A percentile compares a stretch with the other conserved stretches of the same genome.
Conservation (phyloP, 2,888 invertebrate genomes). For the Salticus scenicus region DNA sequence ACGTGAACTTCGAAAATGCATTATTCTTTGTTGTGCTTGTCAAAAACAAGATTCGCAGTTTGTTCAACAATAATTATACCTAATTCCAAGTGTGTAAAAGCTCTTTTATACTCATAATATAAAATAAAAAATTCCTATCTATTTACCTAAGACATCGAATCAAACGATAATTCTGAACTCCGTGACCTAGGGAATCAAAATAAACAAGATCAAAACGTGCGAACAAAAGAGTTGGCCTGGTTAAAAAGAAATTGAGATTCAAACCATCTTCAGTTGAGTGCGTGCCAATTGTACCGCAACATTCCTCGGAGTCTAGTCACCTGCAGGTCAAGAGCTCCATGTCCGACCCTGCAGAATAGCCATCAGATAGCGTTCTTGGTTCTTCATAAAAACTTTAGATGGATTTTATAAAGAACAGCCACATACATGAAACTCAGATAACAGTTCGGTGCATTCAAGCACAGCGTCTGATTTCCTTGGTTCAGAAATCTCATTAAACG, state of each 20-base stretch:
- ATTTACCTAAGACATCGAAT: background rate
- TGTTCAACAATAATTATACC: background rate
- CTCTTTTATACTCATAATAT: background rate
- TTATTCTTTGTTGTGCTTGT: background rate
- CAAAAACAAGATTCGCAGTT: background rate
- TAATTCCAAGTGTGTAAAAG: background rate
- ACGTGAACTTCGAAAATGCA: background rate
- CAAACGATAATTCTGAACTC: background rate
- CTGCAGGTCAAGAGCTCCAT: slow-evolving; percentile 25
- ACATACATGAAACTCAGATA: background rate
- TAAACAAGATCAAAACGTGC: slow-evolving; percentile 8
- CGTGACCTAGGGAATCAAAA: background rate
- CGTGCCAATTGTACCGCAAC: slow-evolving; percentile 22
- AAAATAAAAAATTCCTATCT: background rate
- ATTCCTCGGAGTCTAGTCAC: slow-evolving; percentile 30
- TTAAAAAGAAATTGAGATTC: slow-evolving; percentile 20
- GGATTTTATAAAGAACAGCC: background rate
- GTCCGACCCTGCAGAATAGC: slow-evolving; percentile 29
- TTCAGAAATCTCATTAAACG: background rate
- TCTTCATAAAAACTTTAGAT: background rate
- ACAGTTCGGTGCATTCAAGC: background rate
- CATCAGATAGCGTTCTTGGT: slow-evolving; percentile 17
- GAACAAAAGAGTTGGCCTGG: slow-evolving; percentile 13
- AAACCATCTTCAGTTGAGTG: slow-evolving; percentile 25
- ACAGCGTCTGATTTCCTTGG: background rate